phyloP scores from a whole-genome alignment of 2,113 vertebrate species.

The Meriones unguiculatus region DNA sequence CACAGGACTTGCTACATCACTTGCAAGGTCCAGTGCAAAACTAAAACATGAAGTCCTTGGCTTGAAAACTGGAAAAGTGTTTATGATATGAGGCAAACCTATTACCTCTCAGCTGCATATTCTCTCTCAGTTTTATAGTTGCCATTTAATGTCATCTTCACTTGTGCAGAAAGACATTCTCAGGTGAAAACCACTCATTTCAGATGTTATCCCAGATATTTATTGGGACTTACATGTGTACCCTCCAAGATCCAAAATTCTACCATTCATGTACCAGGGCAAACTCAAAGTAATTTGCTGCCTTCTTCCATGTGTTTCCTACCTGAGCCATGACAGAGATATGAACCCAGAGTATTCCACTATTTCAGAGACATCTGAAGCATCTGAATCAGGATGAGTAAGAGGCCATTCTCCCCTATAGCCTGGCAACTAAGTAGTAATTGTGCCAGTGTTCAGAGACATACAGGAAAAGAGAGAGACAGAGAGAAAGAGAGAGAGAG shows the following conservation, averaged over 20 bases:
- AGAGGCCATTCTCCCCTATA: accelerated
- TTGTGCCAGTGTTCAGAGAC: background rate
- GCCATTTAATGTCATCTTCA: background rate
- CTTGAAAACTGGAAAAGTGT: background rate
- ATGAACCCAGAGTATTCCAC: background rate
- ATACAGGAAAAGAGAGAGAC: background rate
- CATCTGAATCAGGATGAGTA: background rate
- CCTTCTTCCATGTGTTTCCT: background rate
- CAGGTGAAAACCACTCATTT: background rate
- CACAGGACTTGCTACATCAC: background rate
- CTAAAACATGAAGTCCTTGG: background rate
- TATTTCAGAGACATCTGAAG: background rate
- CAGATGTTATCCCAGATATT: too few relatives aligned
- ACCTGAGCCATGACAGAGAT: background rate
- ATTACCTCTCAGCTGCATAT: background rate
- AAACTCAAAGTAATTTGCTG: background rate
- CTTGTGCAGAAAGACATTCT: too few relatives aligned
- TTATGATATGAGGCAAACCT: background rate
- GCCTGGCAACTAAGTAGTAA: background rate
- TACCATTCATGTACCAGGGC: background rate
- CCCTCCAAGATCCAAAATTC: background rate
- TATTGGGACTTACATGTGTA: accelerated
- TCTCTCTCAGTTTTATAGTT: background rate
- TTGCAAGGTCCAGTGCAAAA: background rate
- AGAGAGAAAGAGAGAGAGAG: background rate